These are phyloP conservation scores for Trematocara marginatum DNA, from an alignment of 2,113 vertebrate genomes.

Conservation along the genomic window DNA sequence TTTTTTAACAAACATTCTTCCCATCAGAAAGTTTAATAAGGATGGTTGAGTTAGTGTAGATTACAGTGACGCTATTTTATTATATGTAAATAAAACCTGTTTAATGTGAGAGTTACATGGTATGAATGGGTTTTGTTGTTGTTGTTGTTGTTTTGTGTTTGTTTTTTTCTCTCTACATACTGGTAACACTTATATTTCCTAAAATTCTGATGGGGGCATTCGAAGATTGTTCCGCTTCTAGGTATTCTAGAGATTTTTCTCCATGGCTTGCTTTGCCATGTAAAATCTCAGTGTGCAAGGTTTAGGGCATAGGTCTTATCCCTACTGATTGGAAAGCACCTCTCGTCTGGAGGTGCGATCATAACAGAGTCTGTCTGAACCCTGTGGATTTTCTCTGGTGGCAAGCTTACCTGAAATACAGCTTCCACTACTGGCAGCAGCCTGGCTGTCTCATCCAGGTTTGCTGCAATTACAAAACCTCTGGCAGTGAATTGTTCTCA, in stretches of 20 bases:
- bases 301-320: slow-evolving; percentile 12
- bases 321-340: slow-evolving; percentile 23
- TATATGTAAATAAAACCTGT: neutral
- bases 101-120: neutral
- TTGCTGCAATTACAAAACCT: slow-evolving; percentile 35
- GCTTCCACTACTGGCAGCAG: neutral
- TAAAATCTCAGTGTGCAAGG: neutral
- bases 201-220: neutral
- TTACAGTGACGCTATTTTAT: neutral
- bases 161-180: neutral
- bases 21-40: neutral
- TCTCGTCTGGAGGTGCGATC: slow-evolving; percentile 31
- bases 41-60: neutral
- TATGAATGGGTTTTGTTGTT: neutral
- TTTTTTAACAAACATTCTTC: neutral
- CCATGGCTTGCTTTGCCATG: neutral
- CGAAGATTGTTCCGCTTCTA: neutral
- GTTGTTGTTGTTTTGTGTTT: neutral
- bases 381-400: slow-evolving; percentile 25
- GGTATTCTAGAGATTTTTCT: neutral
- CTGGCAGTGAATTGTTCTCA: slow-evolving; percentile 18
- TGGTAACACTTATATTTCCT: neutral
- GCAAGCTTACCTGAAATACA: slow-evolving; percentile 23
- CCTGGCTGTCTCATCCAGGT: slow-evolving; percentile 2
- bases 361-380: slow-evolving; percentile 33